Evolutionary conservation across 1,140 invertebrate species (phyloP), one percentile per base, ranked within the genome.

Genomic region (Arctopsyche grandis): DNA sequence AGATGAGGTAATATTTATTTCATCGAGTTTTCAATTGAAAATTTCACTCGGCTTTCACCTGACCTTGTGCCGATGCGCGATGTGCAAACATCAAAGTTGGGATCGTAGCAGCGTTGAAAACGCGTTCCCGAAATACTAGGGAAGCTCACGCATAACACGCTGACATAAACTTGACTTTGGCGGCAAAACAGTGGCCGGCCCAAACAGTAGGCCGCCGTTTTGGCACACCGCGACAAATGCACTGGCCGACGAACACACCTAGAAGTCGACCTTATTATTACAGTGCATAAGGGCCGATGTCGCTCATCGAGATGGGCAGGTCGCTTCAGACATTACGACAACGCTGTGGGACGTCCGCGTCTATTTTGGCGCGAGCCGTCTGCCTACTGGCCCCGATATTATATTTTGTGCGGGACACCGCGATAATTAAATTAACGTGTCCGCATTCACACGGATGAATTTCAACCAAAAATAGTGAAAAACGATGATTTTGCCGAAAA

Each of bases 171-270:
- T 82, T 82, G 80, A 82, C 80, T 82, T 82, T 79, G 80, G 66
- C 74, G 22, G 66, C 78, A 74, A 79, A 79, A 75, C 69, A 22
- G 58, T 87, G 84, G 82, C 86, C 56, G 79, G 86, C 29, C 29
- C n/a, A 79, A 79, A 75, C 69, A 22, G 43, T 87, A 84, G 82
- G 86, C 66, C 58, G 75, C 38, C 10, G 69, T 22, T 29, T 44
- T 77, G 58, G 75, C 48, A 52, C 56, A 24, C 22, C 12, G 38
- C 19, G 38, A 43, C 16, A 38, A 43, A 19, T 56, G 44, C 44
- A 56, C 73, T 14, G 48, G 48, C 48, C 3, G 10, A 14, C 48
- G 10, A 52, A 52, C 1, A 16, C 48, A 16, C 10, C 12, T 52
- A 3, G 1, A 52, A 52, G 12, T 52, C 48, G 10, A 5, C 48